phyloP scores from a whole-genome alignment of 2,113 vertebrate species.

The Strigops habroptila region DNA sequence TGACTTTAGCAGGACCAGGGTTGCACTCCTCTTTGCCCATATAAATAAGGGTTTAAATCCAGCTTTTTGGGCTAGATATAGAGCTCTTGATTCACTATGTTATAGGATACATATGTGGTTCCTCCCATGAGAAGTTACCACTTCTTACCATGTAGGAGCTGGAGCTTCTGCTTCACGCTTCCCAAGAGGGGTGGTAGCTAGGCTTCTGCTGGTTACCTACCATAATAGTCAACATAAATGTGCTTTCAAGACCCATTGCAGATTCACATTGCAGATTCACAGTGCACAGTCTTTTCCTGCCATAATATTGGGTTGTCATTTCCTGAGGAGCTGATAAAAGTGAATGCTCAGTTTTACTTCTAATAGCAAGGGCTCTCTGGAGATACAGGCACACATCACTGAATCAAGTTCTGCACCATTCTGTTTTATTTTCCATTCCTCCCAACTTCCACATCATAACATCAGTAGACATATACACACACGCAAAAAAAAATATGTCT shows the following conservation, averaged over 20 bases:
- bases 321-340: background rate
- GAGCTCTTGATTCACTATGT: background rate
- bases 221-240: background rate
- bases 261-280: background rate
- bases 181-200: background rate
- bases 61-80: background rate
- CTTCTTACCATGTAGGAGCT: background rate
- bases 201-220: background rate
- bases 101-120: background rate
- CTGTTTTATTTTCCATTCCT: background rate
- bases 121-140: background rate
- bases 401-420: background rate
- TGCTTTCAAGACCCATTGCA: background rate
- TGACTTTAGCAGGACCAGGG: background rate
- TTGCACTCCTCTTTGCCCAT: background rate
- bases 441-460: background rate
- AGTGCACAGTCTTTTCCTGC: background rate
- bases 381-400: background rate
- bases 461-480: background rate
- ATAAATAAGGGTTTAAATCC: background rate
- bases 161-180: background rate
- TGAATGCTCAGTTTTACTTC: background rate
- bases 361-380: background rate
- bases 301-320: background rate
- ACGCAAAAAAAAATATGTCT: background rate